Evolutionary conservation across 2,888 invertebrate genomes (phyloP).

Genomic region (Philereme vetulata): DNA sequence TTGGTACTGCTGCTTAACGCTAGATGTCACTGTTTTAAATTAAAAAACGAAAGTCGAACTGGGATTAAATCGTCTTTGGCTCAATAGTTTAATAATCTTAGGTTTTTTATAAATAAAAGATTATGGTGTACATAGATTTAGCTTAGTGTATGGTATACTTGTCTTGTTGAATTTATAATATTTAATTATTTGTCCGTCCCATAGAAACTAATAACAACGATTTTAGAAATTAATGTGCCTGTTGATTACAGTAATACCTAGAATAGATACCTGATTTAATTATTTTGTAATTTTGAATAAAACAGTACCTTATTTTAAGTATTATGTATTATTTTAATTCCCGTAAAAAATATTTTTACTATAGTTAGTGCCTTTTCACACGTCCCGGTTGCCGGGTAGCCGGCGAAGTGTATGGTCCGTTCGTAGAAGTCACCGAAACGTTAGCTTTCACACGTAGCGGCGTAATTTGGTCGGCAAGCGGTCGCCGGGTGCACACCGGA

Average conservation of each 20-base stretch:
- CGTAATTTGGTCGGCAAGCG: no score
- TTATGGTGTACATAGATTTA: conserved; percentile 10
- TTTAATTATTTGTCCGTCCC: conserved; percentile 11
- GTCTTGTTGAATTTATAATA: conserved; percentile 19
- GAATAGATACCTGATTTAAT: conserved; percentile 31
- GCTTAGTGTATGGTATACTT: conserved; percentile 26
- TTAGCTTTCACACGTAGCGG: no score
- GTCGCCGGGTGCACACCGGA: no score
- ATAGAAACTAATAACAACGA: conserved; percentile 33
- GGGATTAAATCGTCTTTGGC: neutral
- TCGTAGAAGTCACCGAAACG: no score
- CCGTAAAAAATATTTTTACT: no score
- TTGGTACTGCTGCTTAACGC: neutral
- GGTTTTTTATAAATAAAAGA: neutral
- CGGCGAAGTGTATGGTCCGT: no score
- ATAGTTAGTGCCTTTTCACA: no score
- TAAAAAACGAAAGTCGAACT: neutral
- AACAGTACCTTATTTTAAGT: conserved; percentile 16
- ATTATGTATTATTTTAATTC: no score
- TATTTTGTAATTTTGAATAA: conserved; percentile 35
- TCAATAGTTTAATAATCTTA: conserved; percentile 2
- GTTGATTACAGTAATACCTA: conserved; percentile 39
- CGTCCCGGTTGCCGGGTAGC: no score
- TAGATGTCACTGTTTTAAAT: conserved; percentile 29
- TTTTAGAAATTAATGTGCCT: conserved; percentile 40